Percentiles rank a stretch among this genome's conserved stretches.
phyloP scores from a whole-genome alignment of 2,888 invertebrate genomes.

The Perdita meconis region DNA sequence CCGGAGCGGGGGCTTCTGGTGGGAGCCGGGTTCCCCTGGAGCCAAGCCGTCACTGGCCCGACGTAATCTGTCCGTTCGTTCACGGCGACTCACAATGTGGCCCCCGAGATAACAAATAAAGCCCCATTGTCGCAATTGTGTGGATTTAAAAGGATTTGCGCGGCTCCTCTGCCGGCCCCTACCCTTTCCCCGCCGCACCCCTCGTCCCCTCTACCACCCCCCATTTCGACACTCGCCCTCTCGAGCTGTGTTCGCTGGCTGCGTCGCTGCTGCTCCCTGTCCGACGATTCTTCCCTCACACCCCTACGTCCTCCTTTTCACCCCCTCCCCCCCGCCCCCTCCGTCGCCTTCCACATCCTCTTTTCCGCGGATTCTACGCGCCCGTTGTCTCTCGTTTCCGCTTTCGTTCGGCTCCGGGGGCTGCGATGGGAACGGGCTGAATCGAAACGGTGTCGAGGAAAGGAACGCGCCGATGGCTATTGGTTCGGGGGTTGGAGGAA shows the following conservation, averaged over 20 bases:
- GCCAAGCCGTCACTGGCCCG: conserved; percentile 82
- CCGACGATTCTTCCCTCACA: conserved; percentile 45
- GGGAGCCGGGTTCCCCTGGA: conserved; percentile 78
- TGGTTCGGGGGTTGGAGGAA: too few species aligned
- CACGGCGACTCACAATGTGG: conserved; percentile 84
- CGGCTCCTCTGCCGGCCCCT: conserved; percentile 69
- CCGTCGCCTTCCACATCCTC: too few species aligned
- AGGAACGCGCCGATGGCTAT: too few species aligned
- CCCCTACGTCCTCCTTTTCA: conserved; percentile 47
- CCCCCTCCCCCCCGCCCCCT: background rate
- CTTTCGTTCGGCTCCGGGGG: conserved; percentile 15
- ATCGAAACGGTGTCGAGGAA: conserved; percentile 27
- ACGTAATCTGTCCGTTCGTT: conserved; percentile 84
- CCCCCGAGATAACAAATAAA: conserved; percentile 85
- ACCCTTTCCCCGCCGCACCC: conserved; percentile 30
- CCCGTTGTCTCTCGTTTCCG: conserved; percentile 23
- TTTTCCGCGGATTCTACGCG: background rate
- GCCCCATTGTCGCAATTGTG: conserved; percentile 85
- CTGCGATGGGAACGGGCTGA: background rate
- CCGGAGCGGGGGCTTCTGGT: conserved; percentile 66
- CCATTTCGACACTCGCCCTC: conserved; percentile 39
- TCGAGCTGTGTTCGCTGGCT: conserved; percentile 44
- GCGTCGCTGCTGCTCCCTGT: conserved; percentile 54
- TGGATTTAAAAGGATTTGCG: conserved; percentile 85
- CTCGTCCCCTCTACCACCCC: conserved; percentile 1